Percentiles rank a stretch among this genome's conserved stretches.
These are phyloP conservation scores for Kryptopterus vitreolus DNA, from an alignment of 2,797 vertebrate species.

Conservation along the genomic window DNA sequence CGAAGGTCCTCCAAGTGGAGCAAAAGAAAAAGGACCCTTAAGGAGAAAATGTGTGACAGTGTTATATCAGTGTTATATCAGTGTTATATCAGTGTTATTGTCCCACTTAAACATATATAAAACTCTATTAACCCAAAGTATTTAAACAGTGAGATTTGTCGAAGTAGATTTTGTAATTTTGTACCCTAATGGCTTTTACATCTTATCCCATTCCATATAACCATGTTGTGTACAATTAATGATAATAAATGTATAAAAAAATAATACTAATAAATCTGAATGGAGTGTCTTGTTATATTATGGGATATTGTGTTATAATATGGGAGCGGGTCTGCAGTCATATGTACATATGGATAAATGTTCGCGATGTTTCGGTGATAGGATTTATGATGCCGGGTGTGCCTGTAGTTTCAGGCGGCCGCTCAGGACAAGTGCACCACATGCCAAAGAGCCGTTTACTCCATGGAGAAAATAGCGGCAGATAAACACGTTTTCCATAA, in stretches of 20 bases:
- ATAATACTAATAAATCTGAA: slow-evolving; percentile 1
- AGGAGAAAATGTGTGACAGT: background rate
- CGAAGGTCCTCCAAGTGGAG: background rate
- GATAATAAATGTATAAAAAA: slow-evolving; percentile 6
- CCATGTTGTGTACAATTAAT: slow-evolving; percentile 2
- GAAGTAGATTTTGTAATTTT: slow-evolving; percentile 13
- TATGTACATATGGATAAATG: background rate
- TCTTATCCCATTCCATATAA: slow-evolving; percentile 22
- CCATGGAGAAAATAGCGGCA: slow-evolving; percentile 75
- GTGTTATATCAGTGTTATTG: slow-evolving; percentile 6
- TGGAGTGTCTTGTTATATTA: background rate
- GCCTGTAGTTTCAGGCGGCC: slow-evolving; percentile 70
- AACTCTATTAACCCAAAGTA: background rate
- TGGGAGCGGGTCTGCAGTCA: background rate
- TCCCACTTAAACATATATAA: background rate
- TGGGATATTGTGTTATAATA: background rate
- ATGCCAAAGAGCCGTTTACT: slow-evolving; percentile 77
- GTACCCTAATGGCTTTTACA: slow-evolving; percentile 9
- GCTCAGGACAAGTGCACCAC: slow-evolving; percentile 73
- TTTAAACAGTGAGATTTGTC: background rate
- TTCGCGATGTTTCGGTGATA: background rate
- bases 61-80: background rate
- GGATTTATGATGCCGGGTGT: slow-evolving; percentile 27
- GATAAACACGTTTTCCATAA: slow-evolving; percentile 78
- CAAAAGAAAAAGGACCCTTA: background rate